Conservation (phyloP, 2,797 vertebrate species). For the Acanthurus tractus region DNA sequence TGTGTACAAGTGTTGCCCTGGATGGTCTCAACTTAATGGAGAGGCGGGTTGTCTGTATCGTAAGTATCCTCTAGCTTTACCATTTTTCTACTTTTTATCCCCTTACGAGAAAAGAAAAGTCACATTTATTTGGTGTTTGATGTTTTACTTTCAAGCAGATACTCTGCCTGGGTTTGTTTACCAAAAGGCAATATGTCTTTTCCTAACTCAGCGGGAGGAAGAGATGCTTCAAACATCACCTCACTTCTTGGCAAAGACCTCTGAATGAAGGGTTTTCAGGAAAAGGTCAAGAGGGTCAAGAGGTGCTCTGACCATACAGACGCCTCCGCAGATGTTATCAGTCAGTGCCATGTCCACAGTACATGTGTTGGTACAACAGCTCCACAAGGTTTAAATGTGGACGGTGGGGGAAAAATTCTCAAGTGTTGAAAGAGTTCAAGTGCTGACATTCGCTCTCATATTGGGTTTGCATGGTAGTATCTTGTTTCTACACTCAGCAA, state of each 20-base stretch:
- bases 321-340: conserved; percentile 68
- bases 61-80: conserved; percentile 82
- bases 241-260: conserved; percentile 25
- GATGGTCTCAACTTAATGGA: conserved; percentile 90
- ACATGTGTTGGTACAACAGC: conserved; percentile 37
- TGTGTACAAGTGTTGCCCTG: conserved; percentile 90
- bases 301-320: conserved; percentile 55
- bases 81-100: not conserved
- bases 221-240: conserved; percentile 33
- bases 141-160: not conserved
- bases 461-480: conserved; percentile 30
- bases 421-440: conserved; percentile 34
- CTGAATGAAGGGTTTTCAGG: conserved; percentile 54
- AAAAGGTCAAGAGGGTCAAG: conserved; percentile 67
- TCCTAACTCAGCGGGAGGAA: conserved; percentile 36
- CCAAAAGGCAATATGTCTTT: conserved; percentile 16
- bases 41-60: conserved; percentile 91
- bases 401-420: conserved; percentile 24
- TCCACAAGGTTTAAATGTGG: conserved; percentile 42
- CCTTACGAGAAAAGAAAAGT: not conserved
- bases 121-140: not conserved
- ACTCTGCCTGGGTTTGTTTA: not conserved
- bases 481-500: conserved; percentile 24
- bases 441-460: conserved; percentile 49
- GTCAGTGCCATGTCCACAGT: conserved; percentile 54